Base-by-base conservation (phyloP, 2,888 invertebrate genomes). In the Eupithecia pulchellata region DNA sequence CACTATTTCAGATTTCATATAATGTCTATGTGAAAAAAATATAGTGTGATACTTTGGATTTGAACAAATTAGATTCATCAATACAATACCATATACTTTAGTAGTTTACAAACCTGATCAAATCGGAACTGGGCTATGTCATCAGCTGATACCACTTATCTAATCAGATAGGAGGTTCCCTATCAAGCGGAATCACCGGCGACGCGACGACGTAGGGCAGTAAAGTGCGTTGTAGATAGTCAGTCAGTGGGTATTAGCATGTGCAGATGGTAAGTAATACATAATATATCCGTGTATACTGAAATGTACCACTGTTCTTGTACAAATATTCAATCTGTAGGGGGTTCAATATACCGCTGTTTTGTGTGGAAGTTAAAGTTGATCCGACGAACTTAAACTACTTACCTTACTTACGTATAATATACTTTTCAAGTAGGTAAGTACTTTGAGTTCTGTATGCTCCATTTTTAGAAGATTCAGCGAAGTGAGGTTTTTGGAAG, bases 121-220 rank as follows among this genome's bases (percentile, higher is more conserved):
- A 72, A 74, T 68, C 80, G 81, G 81, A 87, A 84, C 80, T 87
- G 82, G 86, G 86, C 81, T 85, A 82, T 83, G 85, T 84, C 86
- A 87, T 87, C 85, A 83, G 77, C 76, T 79, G 86, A 86, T 86
- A 86, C 81, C 70, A 64, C 63, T 81, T 89, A 91, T 91, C 90
- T 87, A 76, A 89, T 86, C 86, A 79, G 71, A 85, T 61, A 86
- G 87, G 86, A 87, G 84, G 83, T 86, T 81, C 84, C 84, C 82
- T 84, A 84, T 84, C 79, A 75, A 42, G 63, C 62, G 75, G 72
- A 67, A 64, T 72, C 65, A 60, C 36, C 75, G 81, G 74, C 76
- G 74, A 82, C 77, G 82, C 75, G 81, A 74, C 76, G 74, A 82
- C 77, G 82, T 83, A 78, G 80, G 78, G 81, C 73, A 70, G 34